phyloP scores from a whole-genome alignment of 2,888 invertebrate species.

The Dusona sp. region DNA sequence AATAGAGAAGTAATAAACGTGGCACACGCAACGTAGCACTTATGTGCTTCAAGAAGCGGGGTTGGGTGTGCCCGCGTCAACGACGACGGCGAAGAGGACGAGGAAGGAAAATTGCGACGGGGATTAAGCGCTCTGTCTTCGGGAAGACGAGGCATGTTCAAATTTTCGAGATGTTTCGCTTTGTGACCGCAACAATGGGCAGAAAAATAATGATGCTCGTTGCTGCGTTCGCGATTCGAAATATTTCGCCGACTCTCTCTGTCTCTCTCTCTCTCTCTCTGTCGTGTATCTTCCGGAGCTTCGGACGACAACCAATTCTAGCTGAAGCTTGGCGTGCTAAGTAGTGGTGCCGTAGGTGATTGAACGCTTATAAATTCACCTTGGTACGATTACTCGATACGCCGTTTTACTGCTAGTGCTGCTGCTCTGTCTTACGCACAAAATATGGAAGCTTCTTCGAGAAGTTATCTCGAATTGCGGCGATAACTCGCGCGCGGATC shows the following conservation, averaged over 20 bases:
- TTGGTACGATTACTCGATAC: slow-evolving; percentile 84
- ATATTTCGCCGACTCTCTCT: slow-evolving; percentile 68
- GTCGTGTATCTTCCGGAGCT: no score
- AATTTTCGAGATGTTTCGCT: slow-evolving; percentile 80
- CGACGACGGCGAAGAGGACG: background rate
- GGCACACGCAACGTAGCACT: background rate
- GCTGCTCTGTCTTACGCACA: background rate
- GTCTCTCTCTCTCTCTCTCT: no score
- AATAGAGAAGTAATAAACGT: slow-evolving; percentile 9
- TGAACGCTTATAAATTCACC: slow-evolving; percentile 81
- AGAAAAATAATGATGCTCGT: slow-evolving; percentile 80
- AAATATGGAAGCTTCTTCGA: background rate
- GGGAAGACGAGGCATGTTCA: background rate
- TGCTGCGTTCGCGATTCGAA: slow-evolving; percentile 81
- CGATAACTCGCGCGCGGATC: slow-evolving; percentile 7
- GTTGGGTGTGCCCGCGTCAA: background rate
- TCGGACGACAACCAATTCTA: background rate
- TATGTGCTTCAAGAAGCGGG: background rate
- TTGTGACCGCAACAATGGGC: slow-evolving; percentile 86
- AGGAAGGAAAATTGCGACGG: background rate
- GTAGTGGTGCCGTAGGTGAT: slow-evolving; percentile 87
- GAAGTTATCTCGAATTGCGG: background rate
- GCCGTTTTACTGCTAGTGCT: slow-evolving; percentile 31
- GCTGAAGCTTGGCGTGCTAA: slow-evolving; percentile 82
- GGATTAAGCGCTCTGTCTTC: background rate